Evolutionary conservation across 2,113 vertebrate species (phyloP), one percentile per base, ranked within the genome.

Genomic region (Pogona vitticeps): DNA sequence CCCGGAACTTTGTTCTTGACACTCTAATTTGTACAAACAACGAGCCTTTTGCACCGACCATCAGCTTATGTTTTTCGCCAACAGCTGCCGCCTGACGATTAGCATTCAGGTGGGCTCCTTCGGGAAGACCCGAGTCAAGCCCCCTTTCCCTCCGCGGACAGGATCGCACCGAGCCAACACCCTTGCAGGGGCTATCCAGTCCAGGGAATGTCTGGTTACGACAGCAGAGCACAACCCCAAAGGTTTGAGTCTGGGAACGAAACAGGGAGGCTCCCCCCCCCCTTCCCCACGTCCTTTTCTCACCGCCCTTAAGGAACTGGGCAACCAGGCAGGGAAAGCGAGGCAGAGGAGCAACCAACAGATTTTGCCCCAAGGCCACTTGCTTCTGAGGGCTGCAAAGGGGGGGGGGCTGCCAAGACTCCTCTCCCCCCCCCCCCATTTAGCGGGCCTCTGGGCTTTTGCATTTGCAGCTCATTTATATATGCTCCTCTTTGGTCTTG

Each of bases 1-100:
- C 95, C 93, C 92, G 93, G 95, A 95, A 96, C 94, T 96, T 94
- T 94, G 91, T 94, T 95, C 95, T 95, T 94, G 93, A 92, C 77
- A 86, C 93, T 94, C 92, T 90, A 90, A 93, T 95, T 93, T 94
- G 91, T 42, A 89, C 36, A 77, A 93, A 93, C 72, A 76, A 61
- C 85, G 86, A 61, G 56, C 0, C 46, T 46, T 79, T 56, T 87
- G 40, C 86, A 87, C 89, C 85, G 86, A 92, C 73, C 1, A 91
- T 80, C n/a, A 88, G 78, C 0, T 63, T 3, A n/a, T 5, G 0
- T 78, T 5, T 1, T 59, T 21, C 77, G 84, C 83, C 87, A 86
- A 71, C 91, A 91, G 76, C 67, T 28, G 17, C 81, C n/a, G 17
- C 0, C 0, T 2, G 21, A 77, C 1, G 58, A 84, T 12, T 28